A percentile compares a stretch with the other conserved stretches of the same genome.
phyloP scores from a whole-genome alignment of 2,113 vertebrate genomes.

The Oncorhynchus masou region DNA sequence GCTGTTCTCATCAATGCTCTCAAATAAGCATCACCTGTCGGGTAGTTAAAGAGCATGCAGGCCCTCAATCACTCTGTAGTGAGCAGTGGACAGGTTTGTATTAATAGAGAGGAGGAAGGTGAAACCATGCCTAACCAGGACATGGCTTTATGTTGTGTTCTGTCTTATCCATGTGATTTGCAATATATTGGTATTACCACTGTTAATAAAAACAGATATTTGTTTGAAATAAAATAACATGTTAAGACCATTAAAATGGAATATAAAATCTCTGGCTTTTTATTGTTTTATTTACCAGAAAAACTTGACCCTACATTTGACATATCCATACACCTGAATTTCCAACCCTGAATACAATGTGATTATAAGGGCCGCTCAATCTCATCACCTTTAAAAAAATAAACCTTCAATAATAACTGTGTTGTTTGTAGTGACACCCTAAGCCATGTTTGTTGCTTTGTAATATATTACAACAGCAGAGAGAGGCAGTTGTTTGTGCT shows the following conservation, averaged over 20 bases:
- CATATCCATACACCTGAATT: not conserved
- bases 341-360: not conserved
- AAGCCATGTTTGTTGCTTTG: conserved; percentile 57
- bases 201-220: not conserved
- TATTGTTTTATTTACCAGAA: not conserved
- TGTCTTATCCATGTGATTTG: not conserved
- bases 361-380: conserved; percentile 45
- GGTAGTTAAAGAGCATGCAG: conserved; percentile 54
- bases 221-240: not conserved
- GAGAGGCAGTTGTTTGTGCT: conserved; percentile 61
- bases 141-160: not conserved
- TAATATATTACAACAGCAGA: conserved; percentile 58
- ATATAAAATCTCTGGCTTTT: not conserved
- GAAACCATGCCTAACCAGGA: no score
- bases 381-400: conserved; percentile 54
- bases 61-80: conserved; percentile 50
- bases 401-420: conserved; percentile 61
- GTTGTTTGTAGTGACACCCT: conserved; percentile 55
- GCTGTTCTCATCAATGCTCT: conserved; percentile 47
- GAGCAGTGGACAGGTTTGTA: conserved; percentile 46
- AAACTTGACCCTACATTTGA: not conserved
- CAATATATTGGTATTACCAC: not conserved
- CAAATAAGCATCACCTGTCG: conserved; percentile 68
- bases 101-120: conserved; percentile 48
- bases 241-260: not conserved